Evolutionary conservation across 2,888 invertebrate species (phyloP).

Genomic region (Timandra comae): DNA sequence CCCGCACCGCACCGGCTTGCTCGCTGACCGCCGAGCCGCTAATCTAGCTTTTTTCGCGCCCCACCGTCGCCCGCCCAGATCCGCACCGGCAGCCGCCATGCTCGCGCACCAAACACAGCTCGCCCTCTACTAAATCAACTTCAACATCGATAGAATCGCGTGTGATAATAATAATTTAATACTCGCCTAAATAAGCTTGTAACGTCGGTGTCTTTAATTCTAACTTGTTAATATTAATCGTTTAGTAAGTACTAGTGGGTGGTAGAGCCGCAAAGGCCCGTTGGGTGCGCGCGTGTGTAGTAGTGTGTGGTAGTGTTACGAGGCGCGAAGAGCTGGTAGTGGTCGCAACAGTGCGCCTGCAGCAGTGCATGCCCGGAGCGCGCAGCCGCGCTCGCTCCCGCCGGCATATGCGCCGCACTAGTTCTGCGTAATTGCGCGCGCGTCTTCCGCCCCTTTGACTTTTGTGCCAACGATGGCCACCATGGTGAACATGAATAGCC

Average conservation of each 20-base stretch:
- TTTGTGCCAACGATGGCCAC: constrained; percentile 80
- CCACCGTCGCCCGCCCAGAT: constrained; percentile 66
- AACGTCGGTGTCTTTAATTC: constrained; percentile 73
- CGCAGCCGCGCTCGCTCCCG: constrained; percentile 62
- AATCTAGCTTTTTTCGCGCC: constrained; percentile 75
- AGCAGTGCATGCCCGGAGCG: constrained; percentile 63
- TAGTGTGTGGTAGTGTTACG: constrained; percentile 53
- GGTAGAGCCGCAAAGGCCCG: constrained; percentile 40
- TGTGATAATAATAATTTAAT: constrained; percentile 71
- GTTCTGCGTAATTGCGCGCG: constrained; percentile 66
- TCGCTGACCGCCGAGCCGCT: constrained; percentile 76
- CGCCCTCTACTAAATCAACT: constrained; percentile 73
- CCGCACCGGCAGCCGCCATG: constrained; percentile 67
- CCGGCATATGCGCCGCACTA: constrained; percentile 72
- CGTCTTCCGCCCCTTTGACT: constrained; percentile 46
- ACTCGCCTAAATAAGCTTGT: constrained; percentile 75
- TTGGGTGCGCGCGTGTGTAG: constrained; percentile 48
- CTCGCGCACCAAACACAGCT: constrained; percentile 73
- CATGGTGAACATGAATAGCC: constrained; percentile 98
- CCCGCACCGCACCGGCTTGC: constrained; percentile 75
- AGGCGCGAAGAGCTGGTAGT: constrained; percentile 42
- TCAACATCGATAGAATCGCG: constrained; percentile 74
- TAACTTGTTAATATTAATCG: constrained; percentile 70
- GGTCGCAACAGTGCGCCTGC: constrained; percentile 38
- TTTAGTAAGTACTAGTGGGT: constrained; percentile 49